A percentile compares a stretch with the other conserved stretches of the same genome.
Evolutionary conservation across 2,113 vertebrate species (phyloP).

Genomic region (Plotosus lineatus): DNA sequence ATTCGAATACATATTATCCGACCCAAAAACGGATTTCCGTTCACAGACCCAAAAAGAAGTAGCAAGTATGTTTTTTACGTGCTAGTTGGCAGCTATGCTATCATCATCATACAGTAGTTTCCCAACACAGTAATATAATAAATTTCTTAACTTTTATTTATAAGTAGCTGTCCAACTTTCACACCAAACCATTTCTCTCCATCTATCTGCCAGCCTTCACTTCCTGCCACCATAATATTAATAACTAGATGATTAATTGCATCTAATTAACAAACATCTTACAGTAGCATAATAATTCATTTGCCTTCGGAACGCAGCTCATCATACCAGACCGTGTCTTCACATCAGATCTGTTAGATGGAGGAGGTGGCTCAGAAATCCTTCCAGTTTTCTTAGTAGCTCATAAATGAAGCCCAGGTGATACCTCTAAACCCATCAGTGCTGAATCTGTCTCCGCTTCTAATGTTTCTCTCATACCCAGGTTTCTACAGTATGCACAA

Average conservation of each 20-base stretch:
- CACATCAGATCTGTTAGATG: background rate
- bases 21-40: too few species aligned
- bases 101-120: too few species aligned
- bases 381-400: background rate
- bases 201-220: background rate
- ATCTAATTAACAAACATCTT: constrained; percentile 47
- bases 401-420: background rate
- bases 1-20: too few species aligned
- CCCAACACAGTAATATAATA: too few species aligned
- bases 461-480: background rate
- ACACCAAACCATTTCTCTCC: background rate
- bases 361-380: too few species aligned
- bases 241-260: background rate
- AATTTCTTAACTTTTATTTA: background rate
- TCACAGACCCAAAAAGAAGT: too few species aligned
- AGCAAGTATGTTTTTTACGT: too few species aligned
- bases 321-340: background rate
- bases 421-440: background rate
- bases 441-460: background rate
- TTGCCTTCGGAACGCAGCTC: background rate
- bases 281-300: constrained; percentile 29
- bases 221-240: background rate
- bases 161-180: background rate
- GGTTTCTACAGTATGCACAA: too few species aligned
- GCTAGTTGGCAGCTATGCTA: too few species aligned